phyloP scores from a whole-genome alignment of 2,888 invertebrate genomes.

The Fissipunctia ypsillon region DNA sequence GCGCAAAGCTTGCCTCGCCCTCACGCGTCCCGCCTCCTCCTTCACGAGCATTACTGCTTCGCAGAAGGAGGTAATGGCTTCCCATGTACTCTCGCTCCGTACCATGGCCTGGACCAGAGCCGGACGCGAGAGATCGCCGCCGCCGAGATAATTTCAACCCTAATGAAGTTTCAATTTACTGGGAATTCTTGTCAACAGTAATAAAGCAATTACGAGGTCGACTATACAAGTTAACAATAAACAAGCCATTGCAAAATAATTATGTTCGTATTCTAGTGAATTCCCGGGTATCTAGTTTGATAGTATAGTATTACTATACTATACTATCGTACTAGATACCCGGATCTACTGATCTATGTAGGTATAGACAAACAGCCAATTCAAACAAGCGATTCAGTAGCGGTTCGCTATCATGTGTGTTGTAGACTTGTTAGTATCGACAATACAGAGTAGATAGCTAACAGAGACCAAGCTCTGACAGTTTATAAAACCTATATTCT shows the following conservation, averaged over 20 bases:
- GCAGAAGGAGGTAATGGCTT: too few species aligned
- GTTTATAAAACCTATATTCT: neutral
- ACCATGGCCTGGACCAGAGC: too few species aligned
- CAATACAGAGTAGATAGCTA: conserved; percentile 9
- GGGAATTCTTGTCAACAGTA: neutral
- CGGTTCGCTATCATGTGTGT: conserved; percentile 5
- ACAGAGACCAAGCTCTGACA: neutral
- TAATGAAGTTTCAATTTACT: too few species aligned
- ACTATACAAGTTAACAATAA: neutral
- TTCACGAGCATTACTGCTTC: too few species aligned
- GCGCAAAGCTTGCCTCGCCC: too few species aligned
- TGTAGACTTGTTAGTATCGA: conserved; percentile 19
- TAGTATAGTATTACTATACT: too few species aligned
- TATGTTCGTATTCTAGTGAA: conserved; percentile 3
- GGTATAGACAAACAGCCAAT: conserved; percentile 12
- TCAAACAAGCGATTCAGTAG: conserved; percentile 30
- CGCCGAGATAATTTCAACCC: too few species aligned
- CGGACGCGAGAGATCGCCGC: too few species aligned
- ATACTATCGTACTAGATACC: too few species aligned
- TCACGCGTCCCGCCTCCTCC: too few species aligned
- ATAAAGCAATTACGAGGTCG: neutral
- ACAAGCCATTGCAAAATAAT: conserved; percentile 8
- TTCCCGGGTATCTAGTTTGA: neutral
- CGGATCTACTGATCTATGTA: neutral
- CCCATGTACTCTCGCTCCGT: too few species aligned